phyloP scores from a whole-genome alignment of 2,888 invertebrate species.

The Agonopterix subpropinquella region DNA sequence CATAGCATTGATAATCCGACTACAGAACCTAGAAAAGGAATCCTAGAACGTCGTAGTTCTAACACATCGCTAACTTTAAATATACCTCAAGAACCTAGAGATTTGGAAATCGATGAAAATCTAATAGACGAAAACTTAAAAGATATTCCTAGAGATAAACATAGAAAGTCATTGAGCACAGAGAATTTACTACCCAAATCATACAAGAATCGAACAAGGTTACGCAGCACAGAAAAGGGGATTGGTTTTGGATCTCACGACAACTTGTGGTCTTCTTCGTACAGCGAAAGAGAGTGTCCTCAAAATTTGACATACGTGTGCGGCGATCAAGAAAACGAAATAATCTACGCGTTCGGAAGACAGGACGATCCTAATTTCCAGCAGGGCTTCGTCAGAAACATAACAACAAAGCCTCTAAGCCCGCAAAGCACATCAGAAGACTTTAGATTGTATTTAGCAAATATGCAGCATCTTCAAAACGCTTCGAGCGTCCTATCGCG shows the following conservation, averaged over 20 bases:
- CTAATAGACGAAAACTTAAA: conserved; percentile 49
- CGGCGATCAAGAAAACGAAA: conserved; percentile 69
- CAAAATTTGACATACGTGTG: conserved; percentile 62
- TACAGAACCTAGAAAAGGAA: conserved; percentile 72
- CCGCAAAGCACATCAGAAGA: conserved; percentile 81
- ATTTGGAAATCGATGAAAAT: conserved; percentile 61
- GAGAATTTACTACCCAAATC: conserved; percentile 76
- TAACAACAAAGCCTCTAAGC: conserved; percentile 79
- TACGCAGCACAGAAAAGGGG: conserved; percentile 44
- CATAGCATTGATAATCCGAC: conserved; percentile 59
- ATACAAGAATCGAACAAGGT: conserved; percentile 53
- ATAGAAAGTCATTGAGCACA: conserved; percentile 77
- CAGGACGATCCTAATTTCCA: conserved; percentile 55
- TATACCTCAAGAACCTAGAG: conserved; percentile 61
- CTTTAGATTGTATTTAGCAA: conserved; percentile 81
- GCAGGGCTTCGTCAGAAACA: conserved; percentile 64
- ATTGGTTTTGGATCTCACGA: conserved; percentile 66
- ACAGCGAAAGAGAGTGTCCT: conserved; percentile 52
- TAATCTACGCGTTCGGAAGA: conserved; percentile 64
- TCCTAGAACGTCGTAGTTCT: conserved; percentile 85
- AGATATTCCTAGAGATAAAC: conserved; percentile 52
- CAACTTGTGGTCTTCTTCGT: conserved; percentile 66
- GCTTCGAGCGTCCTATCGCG: conserved; percentile 79
- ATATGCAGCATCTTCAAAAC: conserved; percentile 83
- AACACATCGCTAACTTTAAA: conserved; percentile 87